Conservation (phyloP, 2,113 vertebrate species). For the Cryptomyrus ogoouensis region DNA sequence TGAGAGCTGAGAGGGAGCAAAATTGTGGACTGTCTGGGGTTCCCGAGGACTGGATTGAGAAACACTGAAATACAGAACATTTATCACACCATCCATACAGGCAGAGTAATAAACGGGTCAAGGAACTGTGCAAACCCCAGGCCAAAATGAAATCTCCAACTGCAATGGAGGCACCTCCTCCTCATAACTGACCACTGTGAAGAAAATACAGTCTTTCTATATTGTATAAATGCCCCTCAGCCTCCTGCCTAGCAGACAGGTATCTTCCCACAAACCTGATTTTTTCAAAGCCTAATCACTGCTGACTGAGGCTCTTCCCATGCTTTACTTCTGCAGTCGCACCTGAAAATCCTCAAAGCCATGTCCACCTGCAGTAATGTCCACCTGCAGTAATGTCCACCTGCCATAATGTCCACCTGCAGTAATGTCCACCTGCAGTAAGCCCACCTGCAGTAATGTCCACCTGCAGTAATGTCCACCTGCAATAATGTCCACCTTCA, state of each 20-base stretch:
- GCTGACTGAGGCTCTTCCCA: not conserved
- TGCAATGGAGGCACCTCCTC: constrained; percentile 41
- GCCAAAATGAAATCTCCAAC: not conserved
- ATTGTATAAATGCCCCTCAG: not conserved
- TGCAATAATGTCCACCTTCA: too few relatives aligned
- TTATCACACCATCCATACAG: not conserved
- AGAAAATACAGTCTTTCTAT: not conserved
- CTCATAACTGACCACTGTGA: constrained; percentile 42
- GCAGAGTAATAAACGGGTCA: not conserved
- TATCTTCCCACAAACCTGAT: not conserved
- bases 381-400: too few relatives aligned
- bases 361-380: too few relatives aligned
- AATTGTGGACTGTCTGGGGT: not conserved
- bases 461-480: too few relatives aligned
- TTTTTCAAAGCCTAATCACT: not conserved
- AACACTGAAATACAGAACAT: not conserved
- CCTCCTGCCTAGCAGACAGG: not conserved
- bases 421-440: too few relatives aligned
- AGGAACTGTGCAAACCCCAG: not conserved
- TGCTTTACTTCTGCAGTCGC: not conserved
- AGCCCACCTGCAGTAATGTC: too few relatives aligned
- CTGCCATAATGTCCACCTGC: too few relatives aligned
- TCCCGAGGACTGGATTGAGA: not conserved
- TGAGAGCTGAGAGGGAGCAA: not conserved
- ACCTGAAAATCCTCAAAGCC: not conserved